These are phyloP conservation scores for Drosophila falleni DNA, from an alignment of 2,888 invertebrate species.

Conservation along the genomic window DNA sequence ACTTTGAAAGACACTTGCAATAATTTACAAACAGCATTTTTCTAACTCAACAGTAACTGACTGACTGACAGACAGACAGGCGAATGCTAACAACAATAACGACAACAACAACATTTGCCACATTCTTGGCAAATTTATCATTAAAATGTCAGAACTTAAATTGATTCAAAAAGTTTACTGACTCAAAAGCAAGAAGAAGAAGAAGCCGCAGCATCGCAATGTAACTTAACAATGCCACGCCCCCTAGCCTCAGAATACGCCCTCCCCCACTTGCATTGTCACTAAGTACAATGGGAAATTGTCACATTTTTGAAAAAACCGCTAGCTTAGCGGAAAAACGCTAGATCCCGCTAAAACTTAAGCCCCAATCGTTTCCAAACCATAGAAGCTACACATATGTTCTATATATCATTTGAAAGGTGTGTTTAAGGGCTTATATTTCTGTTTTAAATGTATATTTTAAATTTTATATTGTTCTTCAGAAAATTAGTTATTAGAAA, in stretches of 20 bases:
- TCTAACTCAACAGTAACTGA: constrained; percentile 34
- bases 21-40: constrained; percentile 69
- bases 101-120: constrained; percentile 18
- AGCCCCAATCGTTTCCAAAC: no score
- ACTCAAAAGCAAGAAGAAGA: neutral
- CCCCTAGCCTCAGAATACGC: neutral
- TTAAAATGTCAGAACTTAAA: constrained; percentile 81
- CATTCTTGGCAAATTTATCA: constrained; percentile 75
- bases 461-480: no score
- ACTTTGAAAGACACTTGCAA: constrained; percentile 48
- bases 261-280: constrained; percentile 43
- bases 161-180: constrained; percentile 76
- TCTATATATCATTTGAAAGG: no score
- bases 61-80: constrained; percentile 16
- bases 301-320: no score
- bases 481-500: no score
- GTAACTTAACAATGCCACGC: constrained; percentile 47
- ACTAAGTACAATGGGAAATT: neutral
- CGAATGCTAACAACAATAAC: neutral
- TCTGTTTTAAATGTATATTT: no score
- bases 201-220: constrained; percentile 15
- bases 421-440: no score
- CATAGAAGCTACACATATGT: no score
- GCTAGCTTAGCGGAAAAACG: no score
- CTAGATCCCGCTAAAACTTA: no score